phyloP scores from a whole-genome alignment of 2,113 vertebrate species.

The Zosterops japonicus region DNA sequence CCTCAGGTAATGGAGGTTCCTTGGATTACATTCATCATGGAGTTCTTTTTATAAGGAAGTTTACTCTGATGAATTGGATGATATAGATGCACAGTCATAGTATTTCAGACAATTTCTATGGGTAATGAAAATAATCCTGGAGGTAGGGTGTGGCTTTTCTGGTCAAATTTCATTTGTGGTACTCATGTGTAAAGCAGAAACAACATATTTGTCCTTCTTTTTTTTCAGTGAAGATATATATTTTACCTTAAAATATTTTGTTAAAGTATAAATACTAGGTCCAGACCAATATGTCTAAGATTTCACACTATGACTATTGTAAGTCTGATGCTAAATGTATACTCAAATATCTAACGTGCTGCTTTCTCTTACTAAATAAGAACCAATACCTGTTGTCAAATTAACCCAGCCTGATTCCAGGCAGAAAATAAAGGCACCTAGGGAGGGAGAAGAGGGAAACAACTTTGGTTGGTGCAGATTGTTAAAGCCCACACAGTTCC shows the following conservation, averaged over 20 bases:
- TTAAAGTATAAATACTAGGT: not conserved
- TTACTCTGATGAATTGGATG: not conserved
- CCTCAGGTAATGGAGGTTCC: not conserved
- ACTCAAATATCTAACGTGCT: not conserved
- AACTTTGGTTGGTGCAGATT: not conserved
- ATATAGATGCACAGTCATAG: not conserved
- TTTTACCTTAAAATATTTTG: not conserved
- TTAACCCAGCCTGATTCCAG: not conserved
- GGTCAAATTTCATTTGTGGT: not conserved
- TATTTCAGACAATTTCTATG: not conserved
- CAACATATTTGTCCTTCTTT: not conserved
- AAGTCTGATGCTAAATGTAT: not conserved
- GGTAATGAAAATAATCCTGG: not conserved
- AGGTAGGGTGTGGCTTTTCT: not conserved
- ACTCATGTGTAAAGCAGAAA: not conserved
- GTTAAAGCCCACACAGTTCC: not conserved
- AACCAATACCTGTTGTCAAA: accelerated
- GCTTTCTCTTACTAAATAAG: not conserved
- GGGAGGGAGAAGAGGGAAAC: not conserved
- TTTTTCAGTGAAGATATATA: not conserved
- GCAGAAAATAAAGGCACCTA: accelerated
- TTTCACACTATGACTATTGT: not conserved
- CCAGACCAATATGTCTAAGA: not conserved
- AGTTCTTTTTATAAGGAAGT: not conserved
- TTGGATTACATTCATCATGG: not conserved